Base-by-base conservation (phyloP, 2,888 invertebrate species). In the Tinea pellionella region DNA sequence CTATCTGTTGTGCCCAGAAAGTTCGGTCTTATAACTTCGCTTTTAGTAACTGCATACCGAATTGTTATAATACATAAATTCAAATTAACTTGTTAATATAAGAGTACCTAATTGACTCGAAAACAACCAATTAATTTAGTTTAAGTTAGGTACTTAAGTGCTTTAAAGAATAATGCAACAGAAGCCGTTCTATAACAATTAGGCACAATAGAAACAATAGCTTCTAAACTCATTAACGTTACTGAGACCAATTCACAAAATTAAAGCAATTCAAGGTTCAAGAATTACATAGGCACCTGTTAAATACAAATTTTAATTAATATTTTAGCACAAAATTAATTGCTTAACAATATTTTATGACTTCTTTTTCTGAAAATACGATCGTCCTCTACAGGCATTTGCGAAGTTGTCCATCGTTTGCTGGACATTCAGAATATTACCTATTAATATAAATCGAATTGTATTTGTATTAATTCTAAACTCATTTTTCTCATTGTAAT, bases 141-240 rank as follows among this genome's bases (percentile, higher is more conserved):
- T 2, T 47, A n/a, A n/a, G n/a, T n/a, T n/a, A n/a, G n/a, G n/a
- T 16, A 47, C 15, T 47, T 47, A 47, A 47, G 47, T 47, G 47
- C 37, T 47, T 47, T 24, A 24, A 7, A 16, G 13, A 47, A 47
- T 47, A 47, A 24, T 24, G 6, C 24, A 6, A 24, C 24, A 24
- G 24, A 24, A 47, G 2, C 8, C 15, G 6, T 47, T 47, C 47
- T 15, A 47, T n/a, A 15, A n/a, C 47, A 47, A n/a, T 47, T 2
- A n/a, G n/a, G n/a, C n/a, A 47, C 47, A 47, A 47, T 47, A 47
- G 47, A 16, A 47, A 47, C 47, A 47, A 47, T 47, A 47, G 15
- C 47, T 47, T 15, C 8, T 47, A 16, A 6, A 47, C 47, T 47
- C 47, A 47, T 47, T 47, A 47, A 15, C 16, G 47, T 47, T 47